Evolutionary conservation across 1,140 invertebrate species (phyloP).

Genomic region (Chionoecetes opilio): DNA sequence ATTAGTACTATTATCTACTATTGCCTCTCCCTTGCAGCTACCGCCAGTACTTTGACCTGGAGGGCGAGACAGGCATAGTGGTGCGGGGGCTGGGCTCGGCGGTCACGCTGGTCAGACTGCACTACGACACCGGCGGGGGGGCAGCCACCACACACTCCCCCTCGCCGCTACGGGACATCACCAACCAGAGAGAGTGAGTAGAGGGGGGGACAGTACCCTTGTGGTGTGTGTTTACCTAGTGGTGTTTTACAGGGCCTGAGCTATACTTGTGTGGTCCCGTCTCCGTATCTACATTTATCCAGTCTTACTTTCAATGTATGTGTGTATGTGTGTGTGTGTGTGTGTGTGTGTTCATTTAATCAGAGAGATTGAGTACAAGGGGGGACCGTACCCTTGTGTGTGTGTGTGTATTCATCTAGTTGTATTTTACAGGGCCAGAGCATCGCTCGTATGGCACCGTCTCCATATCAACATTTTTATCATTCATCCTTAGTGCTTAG

Average conservation of each 20-base stretch:
- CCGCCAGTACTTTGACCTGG: slow-evolving; percentile 97
- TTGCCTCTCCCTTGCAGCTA: slow-evolving; percentile 86
- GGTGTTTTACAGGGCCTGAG: not conserved
- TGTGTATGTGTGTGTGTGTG: not conserved
- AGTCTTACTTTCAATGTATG: no score
- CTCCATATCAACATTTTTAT: no score
- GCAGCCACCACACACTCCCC: slow-evolving; percentile 73
- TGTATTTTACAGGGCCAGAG: no score
- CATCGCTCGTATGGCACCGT: no score
- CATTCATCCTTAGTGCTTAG: no score
- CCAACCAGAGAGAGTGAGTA: slow-evolving; percentile 74
- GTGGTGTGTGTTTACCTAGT: not conserved
- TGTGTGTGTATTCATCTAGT: not conserved
- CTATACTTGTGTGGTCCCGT: not conserved
- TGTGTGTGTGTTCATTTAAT: slow-evolving; percentile 31
- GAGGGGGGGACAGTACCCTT: no score
- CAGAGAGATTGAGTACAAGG: no score
- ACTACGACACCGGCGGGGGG: slow-evolving; percentile 58
- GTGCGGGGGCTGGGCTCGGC: slow-evolving; percentile 96
- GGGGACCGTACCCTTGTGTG: not conserved
- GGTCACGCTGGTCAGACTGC: slow-evolving; percentile 87
- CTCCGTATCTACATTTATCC: no score
- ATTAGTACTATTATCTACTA: not conserved
- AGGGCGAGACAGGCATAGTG: slow-evolving; percentile 98
- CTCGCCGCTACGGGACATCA: slow-evolving; percentile 70